A percentile compares a stretch with the other conserved stretches of the same genome.
Evolutionary conservation across 2,888 invertebrate species (phyloP).

Genomic region (Cheilosia urbana): DNA sequence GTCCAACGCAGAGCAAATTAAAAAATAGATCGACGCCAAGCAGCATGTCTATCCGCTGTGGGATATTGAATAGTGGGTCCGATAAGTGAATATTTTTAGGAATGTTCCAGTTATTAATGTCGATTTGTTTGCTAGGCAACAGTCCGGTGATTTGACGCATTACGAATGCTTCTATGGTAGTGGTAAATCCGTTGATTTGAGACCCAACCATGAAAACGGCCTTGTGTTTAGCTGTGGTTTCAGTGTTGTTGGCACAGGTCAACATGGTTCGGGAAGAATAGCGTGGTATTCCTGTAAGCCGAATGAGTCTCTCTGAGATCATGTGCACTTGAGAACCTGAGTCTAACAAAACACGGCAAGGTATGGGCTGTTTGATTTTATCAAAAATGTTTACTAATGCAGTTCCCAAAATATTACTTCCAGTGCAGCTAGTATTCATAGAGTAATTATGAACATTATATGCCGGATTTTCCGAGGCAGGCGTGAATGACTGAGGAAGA

Average conservation of each 20-base stretch:
- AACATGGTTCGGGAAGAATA: not conserved
- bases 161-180: constrained; percentile 45
- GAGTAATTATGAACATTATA: no score
- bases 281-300: not conserved
- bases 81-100: constrained; percentile 39
- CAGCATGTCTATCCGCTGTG: no score
- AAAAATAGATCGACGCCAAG: constrained; percentile 53
- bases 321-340: constrained; percentile 38
- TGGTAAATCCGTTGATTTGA: constrained; percentile 17
- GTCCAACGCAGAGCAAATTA: constrained; percentile 24
- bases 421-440: not conserved
- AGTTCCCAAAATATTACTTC: no score
- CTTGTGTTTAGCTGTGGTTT: constrained; percentile 22
- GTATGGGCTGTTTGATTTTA: constrained; percentile 10
- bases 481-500: no score
- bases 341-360: constrained; percentile 37
- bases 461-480: no score
- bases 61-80: constrained; percentile 44
- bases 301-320: constrained; percentile 22
- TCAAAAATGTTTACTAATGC: constrained; percentile 14
- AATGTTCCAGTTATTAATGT: constrained; percentile 25
- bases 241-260: constrained; percentile 10
- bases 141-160: constrained; percentile 49
- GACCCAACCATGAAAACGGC: constrained; percentile 12
- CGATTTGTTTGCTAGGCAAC: constrained; percentile 40